These are phyloP conservation scores for Babylonia areolata DNA, from an alignment of 1,140 invertebrate species.

Conservation along the genomic window DNA sequence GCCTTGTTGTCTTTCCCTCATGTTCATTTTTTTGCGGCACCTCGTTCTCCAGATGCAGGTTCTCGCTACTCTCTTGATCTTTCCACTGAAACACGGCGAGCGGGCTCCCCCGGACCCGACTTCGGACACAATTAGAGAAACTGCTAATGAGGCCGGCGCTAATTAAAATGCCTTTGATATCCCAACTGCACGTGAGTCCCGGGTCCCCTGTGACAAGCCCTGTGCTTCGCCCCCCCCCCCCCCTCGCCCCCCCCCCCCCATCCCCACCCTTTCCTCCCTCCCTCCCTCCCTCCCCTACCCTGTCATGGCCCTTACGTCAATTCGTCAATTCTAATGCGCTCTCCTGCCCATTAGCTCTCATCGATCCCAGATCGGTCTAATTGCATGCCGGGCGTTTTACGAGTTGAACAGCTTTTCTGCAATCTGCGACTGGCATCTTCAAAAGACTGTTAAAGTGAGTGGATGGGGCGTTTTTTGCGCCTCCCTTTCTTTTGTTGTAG, in stretches of 20 bases:
- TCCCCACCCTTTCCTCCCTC: no score
- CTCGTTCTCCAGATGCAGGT: not conserved
- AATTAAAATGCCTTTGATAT: slow-evolving; percentile 11
- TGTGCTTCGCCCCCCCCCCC: no score
- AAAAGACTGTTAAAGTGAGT: slow-evolving; percentile 6
- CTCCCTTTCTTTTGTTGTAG: not conserved
- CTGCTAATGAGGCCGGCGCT: not conserved
- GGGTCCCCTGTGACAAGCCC: not conserved
- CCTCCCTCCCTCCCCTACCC: not conserved
- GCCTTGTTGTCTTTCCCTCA: no score
- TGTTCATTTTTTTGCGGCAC: not conserved
- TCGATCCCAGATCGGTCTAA: not conserved
- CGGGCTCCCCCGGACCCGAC: not conserved
- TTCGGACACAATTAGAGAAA: not conserved
- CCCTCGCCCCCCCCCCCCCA: no score
- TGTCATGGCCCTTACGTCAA: not conserved
- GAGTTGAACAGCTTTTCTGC: not conserved
- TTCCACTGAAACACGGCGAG: not conserved
- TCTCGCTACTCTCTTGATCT: not conserved
- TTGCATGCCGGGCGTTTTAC: not conserved
- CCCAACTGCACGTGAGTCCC: not conserved
- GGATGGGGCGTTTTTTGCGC: not conserved
- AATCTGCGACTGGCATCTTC: slow-evolving; percentile 12
- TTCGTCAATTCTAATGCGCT: not conserved
- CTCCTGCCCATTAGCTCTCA: not conserved